Base-by-base conservation (phyloP, 2,888 invertebrate species). In the Temnothorax unifasciatus region DNA sequence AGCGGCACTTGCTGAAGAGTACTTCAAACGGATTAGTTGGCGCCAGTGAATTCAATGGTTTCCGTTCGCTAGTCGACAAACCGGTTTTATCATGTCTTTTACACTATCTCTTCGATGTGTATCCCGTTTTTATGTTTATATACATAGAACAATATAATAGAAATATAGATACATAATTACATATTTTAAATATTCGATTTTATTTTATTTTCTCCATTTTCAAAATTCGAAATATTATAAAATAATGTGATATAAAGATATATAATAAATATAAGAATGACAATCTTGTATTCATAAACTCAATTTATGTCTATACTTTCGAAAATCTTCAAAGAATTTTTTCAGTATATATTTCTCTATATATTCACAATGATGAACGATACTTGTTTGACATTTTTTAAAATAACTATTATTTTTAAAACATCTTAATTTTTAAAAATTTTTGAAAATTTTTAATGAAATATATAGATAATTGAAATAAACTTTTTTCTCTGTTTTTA, bases 1-100 rank as follows among this genome's bases (percentile, higher is more conserved):
- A 81, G 64, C 82, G 85, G 74, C 86, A 85, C 86, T 89, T 73
- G 82, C 50, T 76, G 85, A 87, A 86, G 87, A 76, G 86, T 85
- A 82, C 89, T 89, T 86, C 86, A 82, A 87, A 85, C 86, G 88
- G 88, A 91, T 91, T 91, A 90, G 86, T 85, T 86, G 91, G 91
- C 92, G 92, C 92, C 92, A 77, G 82, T 82, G 76, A 86, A 88
- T 83, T 88, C 86, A 86, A 83, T 86, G 88, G 66, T 88, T 86
- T 77, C 82, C 77, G 84, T 87, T 85, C 76, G 47, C 54, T n/a
- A 81, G 76, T 66, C 85, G 82, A 79, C 66, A 68, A 85, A 87
- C 86, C 87, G 77, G 86, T 90, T 87, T 83, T 75, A 63, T 77
- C 71, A 59, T 66, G 61, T 57, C 38, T 81, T 61, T 61, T 63